Base-by-base conservation (phyloP, 1,140 invertebrate species). In the Mesaphorura yosii region DNA sequence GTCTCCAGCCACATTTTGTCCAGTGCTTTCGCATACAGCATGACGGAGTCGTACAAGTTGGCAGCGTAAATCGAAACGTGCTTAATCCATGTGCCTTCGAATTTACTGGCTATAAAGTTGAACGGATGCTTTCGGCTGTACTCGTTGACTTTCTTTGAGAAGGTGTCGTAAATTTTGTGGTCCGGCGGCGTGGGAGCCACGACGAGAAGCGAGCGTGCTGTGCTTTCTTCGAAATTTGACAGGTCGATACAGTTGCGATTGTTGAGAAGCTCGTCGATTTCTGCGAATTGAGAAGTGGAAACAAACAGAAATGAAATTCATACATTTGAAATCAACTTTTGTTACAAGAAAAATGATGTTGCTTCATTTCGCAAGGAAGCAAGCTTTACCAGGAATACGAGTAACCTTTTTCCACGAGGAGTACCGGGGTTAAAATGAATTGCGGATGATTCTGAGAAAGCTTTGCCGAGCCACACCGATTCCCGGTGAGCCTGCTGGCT, bases 11-110 rank as follows among this genome's bases (percentile, higher is more conserved):
- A 38, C 0, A 91, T 68, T 58, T 82, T 74, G 60, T 90, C 75
- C 38, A 96, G 72, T 1, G 91, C 88, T 56, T 75, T 75, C 1
- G 90, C 89, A 67, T 97, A 98, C 1, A 98, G 68, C 65, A 82
- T 82, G 1, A 98, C 84, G 1, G 92, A 89, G 72, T 98, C 94
- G 69, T 95, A 97, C 34, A 98, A 72, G 72, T 97, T 94, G 1
- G 91, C 87, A 14, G 93, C 93, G 67, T 92, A 90, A 47, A 95
- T 84, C 10, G 90, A 84, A 7, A 95, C 81, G 69, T 88, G 65
- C 59, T 73, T 86, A 78, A 14, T 15, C 4, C 12, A 48, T 12
- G 84, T 71, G 45, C 76, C 72, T 80, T 75, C 76, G 48, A 80
- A 73, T 7, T 83, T 66, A 4, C 70, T 66, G 1, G 81, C 80